phyloP scores from a whole-genome alignment of 2,797 vertebrate species.

The Phataginus tetradactyla region DNA sequence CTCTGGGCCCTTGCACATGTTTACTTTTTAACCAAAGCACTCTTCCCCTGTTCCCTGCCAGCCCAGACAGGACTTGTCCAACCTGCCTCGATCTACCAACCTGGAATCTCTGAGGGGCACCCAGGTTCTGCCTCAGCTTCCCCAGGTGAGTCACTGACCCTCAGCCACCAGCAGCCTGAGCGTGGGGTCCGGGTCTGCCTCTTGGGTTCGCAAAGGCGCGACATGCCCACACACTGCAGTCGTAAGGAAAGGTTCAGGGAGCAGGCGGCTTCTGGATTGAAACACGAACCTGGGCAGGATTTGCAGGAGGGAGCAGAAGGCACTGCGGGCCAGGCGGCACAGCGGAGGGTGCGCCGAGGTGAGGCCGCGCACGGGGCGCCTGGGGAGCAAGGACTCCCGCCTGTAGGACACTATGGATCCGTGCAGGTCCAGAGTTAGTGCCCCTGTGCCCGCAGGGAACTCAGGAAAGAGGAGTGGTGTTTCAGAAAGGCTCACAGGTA shows the following conservation, averaged over 20 bases:
- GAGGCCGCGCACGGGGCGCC: no score
- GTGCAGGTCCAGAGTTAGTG: neutral
- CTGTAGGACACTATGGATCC: no score
- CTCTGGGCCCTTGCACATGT: neutral
- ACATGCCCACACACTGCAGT: neutral
- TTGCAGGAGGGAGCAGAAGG: neutral
- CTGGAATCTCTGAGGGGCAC: neutral
- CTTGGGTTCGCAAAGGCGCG: neutral
- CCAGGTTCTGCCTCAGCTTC: neutral
- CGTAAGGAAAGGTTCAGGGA: fast-evolving
- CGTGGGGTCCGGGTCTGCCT: no score
- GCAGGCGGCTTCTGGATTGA: neutral
- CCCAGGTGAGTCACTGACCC: neutral
- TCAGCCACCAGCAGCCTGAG: neutral
- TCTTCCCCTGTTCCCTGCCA: neutral
- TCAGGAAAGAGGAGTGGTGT: neutral
- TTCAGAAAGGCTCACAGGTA: neutral
- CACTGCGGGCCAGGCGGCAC: neutral
- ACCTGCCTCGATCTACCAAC: neutral
- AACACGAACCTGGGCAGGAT: neutral
- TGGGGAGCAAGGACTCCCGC: neutral
- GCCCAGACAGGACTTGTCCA: neutral
- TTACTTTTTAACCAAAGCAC: neutral
- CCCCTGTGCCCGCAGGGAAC: neutral
- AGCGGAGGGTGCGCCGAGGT: neutral